Conservation (phyloP, 2,888 invertebrate species). For the Eulithis prunata region DNA sequence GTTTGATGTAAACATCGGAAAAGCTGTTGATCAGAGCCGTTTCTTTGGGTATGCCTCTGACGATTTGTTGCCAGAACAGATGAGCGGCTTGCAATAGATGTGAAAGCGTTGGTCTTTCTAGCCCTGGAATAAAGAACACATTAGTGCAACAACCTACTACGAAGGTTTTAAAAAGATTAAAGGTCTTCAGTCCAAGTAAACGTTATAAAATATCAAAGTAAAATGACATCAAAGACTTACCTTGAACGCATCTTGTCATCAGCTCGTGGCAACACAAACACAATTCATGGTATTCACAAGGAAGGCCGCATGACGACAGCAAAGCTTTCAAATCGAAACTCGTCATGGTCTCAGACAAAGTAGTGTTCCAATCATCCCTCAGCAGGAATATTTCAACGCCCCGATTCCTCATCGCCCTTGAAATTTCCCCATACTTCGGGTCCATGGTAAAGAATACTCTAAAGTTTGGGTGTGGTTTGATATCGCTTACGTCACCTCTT, state of each 20-base stretch:
- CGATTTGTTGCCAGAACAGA: slow-evolving; percentile 86
- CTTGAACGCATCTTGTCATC: slow-evolving; percentile 74
- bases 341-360: slow-evolving; percentile 65
- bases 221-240: slow-evolving; percentile 48
- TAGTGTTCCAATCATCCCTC: slow-evolving; percentile 62
- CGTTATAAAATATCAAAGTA: too few relatives aligned
- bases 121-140: slow-evolving; percentile 66
- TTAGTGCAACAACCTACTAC: background rate
- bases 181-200: too few relatives aligned
- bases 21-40: slow-evolving; percentile 85
- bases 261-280: slow-evolving; percentile 70
- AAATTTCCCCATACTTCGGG: slow-evolving; percentile 97
- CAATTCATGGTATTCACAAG: slow-evolving; percentile 63
- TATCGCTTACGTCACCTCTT: slow-evolving; percentile 92
- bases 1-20: slow-evolving; percentile 87
- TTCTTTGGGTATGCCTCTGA: slow-evolving; percentile 82
- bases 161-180: background rate
- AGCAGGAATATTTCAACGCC: slow-evolving; percentile 93
- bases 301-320: slow-evolving; percentile 71
- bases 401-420: slow-evolving; percentile 98
- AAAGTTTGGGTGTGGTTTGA: slow-evolving; percentile 95
- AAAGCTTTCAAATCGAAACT: slow-evolving; percentile 75
- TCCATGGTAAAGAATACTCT: slow-evolving; percentile 97
- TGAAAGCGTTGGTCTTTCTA: slow-evolving; percentile 85
- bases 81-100: slow-evolving; percentile 87